phyloP scores from a whole-genome alignment of 2,888 invertebrate species.

The Pasiphila rectangulata region DNA sequence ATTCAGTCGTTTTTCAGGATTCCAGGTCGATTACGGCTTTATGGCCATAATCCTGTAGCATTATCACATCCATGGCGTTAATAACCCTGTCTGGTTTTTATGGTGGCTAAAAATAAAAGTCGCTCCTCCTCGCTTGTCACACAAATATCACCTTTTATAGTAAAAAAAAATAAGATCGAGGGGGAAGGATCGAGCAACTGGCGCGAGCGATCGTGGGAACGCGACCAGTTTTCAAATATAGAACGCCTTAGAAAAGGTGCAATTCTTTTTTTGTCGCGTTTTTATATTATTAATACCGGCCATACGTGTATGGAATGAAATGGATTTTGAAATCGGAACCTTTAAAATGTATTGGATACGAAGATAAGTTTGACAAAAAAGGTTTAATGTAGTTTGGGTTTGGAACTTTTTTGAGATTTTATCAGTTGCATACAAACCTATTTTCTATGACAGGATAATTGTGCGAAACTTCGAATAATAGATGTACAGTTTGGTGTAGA shows the following conservation, averaged over 20 bases:
- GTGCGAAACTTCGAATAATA: neutral
- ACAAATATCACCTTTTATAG: constrained; percentile 61
- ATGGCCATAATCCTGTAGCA: neutral
- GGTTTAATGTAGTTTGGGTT: constrained; percentile 18
- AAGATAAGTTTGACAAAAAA: constrained; percentile 30
- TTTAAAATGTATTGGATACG: constrained; percentile 37
- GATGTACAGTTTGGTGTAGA: neutral
- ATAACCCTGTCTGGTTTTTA: constrained; percentile 19
- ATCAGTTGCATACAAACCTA: constrained; percentile 7
- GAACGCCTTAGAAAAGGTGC: constrained; percentile 79
- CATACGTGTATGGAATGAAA: constrained; percentile 54
- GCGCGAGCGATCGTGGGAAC: constrained; percentile 80
- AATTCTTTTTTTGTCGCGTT: constrained; percentile 69
- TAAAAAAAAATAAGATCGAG: constrained; percentile 61
- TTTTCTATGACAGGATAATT: constrained; percentile 5
- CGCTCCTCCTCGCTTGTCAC: constrained; percentile 55
- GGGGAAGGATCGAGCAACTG: constrained; percentile 75
- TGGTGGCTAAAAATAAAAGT: constrained; percentile 39
- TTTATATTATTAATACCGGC: constrained; percentile 63
- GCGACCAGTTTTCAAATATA: constrained; percentile 74
- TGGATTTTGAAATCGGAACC: constrained; percentile 65
- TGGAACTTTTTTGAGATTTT: constrained; percentile 7
- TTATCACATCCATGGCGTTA: neutral
- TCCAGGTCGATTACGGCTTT: neutral
- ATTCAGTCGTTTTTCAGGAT: too few species aligned